These are phyloP conservation scores for Troilus luridus DNA, from an alignment of 2,888 invertebrate species.

Conservation along the genomic window DNA sequence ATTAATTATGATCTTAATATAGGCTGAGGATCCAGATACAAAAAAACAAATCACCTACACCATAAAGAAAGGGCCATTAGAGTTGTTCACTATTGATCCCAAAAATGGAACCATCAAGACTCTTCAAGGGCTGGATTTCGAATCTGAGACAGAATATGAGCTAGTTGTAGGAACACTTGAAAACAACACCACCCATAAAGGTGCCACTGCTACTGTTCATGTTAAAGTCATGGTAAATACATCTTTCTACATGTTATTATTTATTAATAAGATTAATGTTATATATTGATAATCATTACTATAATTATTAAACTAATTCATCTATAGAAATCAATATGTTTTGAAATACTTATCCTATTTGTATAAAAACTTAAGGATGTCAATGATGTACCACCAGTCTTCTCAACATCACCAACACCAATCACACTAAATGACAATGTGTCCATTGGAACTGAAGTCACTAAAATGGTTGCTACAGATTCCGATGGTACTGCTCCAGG, in stretches of 20 bases:
- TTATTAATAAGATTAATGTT: too few relatives aligned
- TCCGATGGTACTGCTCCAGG: slow-evolving; percentile 88
- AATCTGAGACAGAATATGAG: slow-evolving; percentile 80
- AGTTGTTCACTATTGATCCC: slow-evolving; percentile 86
- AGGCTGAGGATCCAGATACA: slow-evolving; percentile 89
- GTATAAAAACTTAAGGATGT: slow-evolving; percentile 75
- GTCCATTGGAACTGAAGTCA: slow-evolving; percentile 84
- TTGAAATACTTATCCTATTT: neutral
- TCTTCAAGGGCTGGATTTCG: slow-evolving; percentile 82
- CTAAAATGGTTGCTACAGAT: slow-evolving; percentile 86
- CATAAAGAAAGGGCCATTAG: slow-evolving; percentile 84
- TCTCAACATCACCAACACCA: slow-evolving; percentile 85
- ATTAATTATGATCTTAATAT: slow-evolving; percentile 65
- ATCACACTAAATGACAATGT: slow-evolving; percentile 88
- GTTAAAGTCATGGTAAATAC: slow-evolving; percentile 77
- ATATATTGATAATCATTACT: too few relatives aligned
- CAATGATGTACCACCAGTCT: slow-evolving; percentile 90
- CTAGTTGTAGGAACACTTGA: slow-evolving; percentile 87
- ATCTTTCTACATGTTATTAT: neutral
- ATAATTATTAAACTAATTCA: too few relatives aligned
- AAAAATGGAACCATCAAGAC: slow-evolving; percentile 85
- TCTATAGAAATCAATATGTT: neutral
- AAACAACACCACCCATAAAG: slow-evolving; percentile 79
- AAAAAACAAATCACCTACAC: slow-evolving; percentile 87
- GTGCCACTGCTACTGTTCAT: slow-evolving; percentile 82